phyloP scores from a whole-genome alignment of 2,113 vertebrate species.

The Pseudorhombus dupliciocellatus region DNA sequence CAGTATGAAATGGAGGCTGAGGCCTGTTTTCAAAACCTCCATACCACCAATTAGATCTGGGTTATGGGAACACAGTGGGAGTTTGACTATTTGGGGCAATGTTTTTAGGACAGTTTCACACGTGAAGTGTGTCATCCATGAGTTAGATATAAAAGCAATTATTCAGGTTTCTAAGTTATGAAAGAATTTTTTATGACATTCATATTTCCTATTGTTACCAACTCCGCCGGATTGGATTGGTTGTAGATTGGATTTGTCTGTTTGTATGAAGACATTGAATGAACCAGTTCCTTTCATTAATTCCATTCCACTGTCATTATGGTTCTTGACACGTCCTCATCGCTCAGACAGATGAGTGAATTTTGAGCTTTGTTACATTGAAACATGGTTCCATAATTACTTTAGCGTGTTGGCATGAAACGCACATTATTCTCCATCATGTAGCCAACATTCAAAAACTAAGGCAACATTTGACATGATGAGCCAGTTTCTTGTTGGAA shows the following conservation, averaged over 20 bases:
- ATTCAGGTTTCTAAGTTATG: background rate
- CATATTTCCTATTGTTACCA: background rate
- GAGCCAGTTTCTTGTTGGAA: no score
- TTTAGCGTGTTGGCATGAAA: no score
- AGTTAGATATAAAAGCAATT: conserved; percentile 9
- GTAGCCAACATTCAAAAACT: no score
- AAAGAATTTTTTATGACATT: no score
- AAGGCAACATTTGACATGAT: no score
- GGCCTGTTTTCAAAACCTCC: conserved; percentile 43
- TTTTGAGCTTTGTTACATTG: background rate
- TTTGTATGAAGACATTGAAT: background rate
- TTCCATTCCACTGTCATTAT: background rate
- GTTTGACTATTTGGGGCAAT: conserved; percentile 43
- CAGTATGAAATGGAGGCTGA: conserved; percentile 28
- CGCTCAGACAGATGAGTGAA: background rate
- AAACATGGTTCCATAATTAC: no score
- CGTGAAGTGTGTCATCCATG: conserved; percentile 28
- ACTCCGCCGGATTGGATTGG: background rate
- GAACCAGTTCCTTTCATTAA: background rate
- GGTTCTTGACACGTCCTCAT: background rate
- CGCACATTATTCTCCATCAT: no score
- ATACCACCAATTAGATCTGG: conserved; percentile 52
- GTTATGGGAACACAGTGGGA: conserved; percentile 48
- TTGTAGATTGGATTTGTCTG: background rate
- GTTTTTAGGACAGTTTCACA: conserved; percentile 52